These are phyloP conservation scores for Hypsopygia costalis DNA, from an alignment of 2,888 invertebrate species.

Conservation along the genomic window DNA sequence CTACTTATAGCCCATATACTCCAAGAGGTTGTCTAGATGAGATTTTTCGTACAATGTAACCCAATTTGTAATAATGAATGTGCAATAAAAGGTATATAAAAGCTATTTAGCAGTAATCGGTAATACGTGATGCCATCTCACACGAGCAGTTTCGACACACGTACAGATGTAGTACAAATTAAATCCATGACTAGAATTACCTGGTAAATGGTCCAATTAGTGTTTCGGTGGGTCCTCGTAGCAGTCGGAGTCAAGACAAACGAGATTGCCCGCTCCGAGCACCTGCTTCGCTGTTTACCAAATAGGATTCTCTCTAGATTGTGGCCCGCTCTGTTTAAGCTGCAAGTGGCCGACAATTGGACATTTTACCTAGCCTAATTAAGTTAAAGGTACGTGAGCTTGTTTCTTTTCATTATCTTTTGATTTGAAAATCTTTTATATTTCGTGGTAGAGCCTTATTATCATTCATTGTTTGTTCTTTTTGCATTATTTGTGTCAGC, in stretches of 20 bases:
- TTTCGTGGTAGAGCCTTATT: too few relatives aligned
- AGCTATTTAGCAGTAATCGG: too few relatives aligned
- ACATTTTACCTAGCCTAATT: conserved; percentile 1
- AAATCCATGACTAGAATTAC: conserved; percentile 68
- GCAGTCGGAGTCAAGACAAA: conserved; percentile 54
- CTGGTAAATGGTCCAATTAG: conserved; percentile 73
- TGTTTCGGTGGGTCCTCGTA: conserved; percentile 52
- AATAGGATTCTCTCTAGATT: conserved; percentile 43
- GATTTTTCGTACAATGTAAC: too few relatives aligned
- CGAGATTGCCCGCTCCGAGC: conserved; percentile 57
- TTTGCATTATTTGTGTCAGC: too few relatives aligned
- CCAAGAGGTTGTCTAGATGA: too few relatives aligned
- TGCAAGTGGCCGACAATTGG: conserved; percentile 8
- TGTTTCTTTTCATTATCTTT: too few relatives aligned
- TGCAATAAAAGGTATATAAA: too few relatives aligned
- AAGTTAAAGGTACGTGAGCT: not conserved
- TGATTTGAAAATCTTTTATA: too few relatives aligned
- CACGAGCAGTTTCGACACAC: not conserved
- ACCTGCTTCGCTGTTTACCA: conserved; percentile 56
- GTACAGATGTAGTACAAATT: conserved; percentile 50
- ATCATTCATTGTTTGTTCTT: too few relatives aligned
- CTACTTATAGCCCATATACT: too few relatives aligned
- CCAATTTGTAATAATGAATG: too few relatives aligned
- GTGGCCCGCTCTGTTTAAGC: conserved; percentile 27
- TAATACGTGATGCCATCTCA: conserved; percentile 2